These are phyloP conservation scores for Scomber japonicus DNA, from an alignment of 2,113 vertebrate genomes.

Conservation along the genomic window DNA sequence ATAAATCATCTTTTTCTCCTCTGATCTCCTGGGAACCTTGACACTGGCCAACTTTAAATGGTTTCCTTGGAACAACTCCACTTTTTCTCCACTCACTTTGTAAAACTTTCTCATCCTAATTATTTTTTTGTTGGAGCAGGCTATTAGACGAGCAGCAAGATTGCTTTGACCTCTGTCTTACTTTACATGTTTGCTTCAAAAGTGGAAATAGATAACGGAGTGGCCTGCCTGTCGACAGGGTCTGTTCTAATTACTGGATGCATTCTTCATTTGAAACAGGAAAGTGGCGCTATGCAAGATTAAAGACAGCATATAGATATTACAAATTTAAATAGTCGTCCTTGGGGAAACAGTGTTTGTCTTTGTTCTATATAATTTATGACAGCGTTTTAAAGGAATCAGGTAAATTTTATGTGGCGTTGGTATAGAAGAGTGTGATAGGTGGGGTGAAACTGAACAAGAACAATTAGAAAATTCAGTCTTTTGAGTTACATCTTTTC, in stretches of 20 bases:
- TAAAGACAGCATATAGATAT: constrained; percentile 68
- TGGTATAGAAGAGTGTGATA: constrained; percentile 11
- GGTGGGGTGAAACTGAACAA: constrained; percentile 37
- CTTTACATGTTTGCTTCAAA: constrained; percentile 75
- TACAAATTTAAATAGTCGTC: constrained; percentile 61
- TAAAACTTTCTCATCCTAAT: constrained; percentile 71
- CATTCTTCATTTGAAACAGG: constrained; percentile 54
- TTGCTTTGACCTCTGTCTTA: constrained; percentile 75
- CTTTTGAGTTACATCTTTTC: constrained; percentile 56
- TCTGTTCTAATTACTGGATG: constrained; percentile 75
- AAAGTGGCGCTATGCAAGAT: constrained; percentile 62
- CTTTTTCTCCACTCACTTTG: constrained; percentile 65
- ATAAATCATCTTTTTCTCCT: constrained; percentile 84
- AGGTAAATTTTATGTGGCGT: constrained; percentile 35
- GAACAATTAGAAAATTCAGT: constrained; percentile 55
- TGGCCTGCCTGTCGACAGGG: constrained; percentile 49
- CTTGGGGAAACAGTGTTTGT: constrained; percentile 36
- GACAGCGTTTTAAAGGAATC: constrained; percentile 34
- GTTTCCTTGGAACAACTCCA: constrained; percentile 58
- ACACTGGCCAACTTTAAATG: constrained; percentile 71
- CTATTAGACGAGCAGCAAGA: constrained; percentile 67
- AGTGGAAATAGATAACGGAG: constrained; percentile 52
- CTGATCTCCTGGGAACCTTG: constrained; percentile 70
- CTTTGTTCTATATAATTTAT: constrained; percentile 73
- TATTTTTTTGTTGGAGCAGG: constrained; percentile 33